Conservation (phyloP, 1,140 invertebrate species). For the Hormaphis cornu region DNA sequence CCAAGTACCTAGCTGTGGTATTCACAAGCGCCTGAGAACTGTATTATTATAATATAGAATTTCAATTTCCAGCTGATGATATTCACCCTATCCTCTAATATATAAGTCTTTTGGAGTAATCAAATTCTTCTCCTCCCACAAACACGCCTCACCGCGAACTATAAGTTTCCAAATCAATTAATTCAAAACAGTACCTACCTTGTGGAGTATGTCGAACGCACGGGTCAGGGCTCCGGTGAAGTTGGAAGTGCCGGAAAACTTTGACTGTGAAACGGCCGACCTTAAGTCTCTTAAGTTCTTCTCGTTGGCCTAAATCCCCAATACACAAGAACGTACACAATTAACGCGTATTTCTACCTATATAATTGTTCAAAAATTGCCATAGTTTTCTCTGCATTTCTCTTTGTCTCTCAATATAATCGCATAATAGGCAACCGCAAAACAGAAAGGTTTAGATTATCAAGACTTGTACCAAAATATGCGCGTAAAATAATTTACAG, state of each 20-base stretch:
- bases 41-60: no score
- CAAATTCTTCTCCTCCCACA: not conserved
- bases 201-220: constrained; percentile 85
- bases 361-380: no score
- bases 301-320: constrained; percentile 58
- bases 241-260: constrained; percentile 75
- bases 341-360: not conserved
- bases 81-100: not conserved
- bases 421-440: no score
- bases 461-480: no score
- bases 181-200: constrained; percentile 53
- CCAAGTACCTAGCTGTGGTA: not conserved
- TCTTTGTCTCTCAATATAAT: no score
- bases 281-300: constrained; percentile 79
- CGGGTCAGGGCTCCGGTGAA: constrained; percentile 79
- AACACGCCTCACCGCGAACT: not conserved
- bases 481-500: no score
- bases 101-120: no score
- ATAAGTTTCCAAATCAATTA: constrained; percentile 22
- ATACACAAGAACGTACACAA: no score
- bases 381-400: no score
- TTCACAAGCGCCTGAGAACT: no score
- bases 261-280: constrained; percentile 55
- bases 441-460: no score
- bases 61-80: not conserved